Evolutionary conservation across 1,140 invertebrate genomes (phyloP).

Genomic region (Odontomachus brunneus): DNA sequence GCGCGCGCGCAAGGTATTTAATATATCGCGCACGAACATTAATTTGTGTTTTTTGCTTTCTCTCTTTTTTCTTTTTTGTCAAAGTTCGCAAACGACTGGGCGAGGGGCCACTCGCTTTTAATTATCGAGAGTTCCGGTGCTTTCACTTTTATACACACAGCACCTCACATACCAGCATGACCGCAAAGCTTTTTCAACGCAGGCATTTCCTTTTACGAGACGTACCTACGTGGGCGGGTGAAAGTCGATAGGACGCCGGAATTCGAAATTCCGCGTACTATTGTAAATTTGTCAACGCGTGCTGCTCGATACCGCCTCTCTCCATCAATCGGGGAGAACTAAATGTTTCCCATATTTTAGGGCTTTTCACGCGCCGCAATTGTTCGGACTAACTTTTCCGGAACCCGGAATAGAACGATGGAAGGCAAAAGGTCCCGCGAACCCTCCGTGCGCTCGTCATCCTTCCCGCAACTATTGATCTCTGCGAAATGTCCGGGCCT

Average conservation of each 20-base stretch:
- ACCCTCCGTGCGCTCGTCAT: constrained; percentile 65
- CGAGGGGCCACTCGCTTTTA: constrained; percentile 37
- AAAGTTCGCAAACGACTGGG: constrained; percentile 41
- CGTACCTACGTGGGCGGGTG: constrained; percentile 34
- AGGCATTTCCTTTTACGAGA: constrained; percentile 51
- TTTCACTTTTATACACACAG: constrained; percentile 48
- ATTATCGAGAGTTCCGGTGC: constrained; percentile 55
- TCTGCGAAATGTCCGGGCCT: constrained; percentile 70
- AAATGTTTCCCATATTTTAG: constrained; percentile 34
- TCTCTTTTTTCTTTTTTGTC: neutral
- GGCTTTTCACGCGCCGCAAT: constrained; percentile 58
- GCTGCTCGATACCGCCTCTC: constrained; percentile 8
- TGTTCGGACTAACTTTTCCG: constrained; percentile 60
- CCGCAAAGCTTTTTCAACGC: constrained; percentile 53
- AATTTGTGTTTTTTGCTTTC: neutral
- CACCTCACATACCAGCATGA: constrained; percentile 34
- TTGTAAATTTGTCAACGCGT: constrained; percentile 60
- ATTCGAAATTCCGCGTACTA: constrained; percentile 48
- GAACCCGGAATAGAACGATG: constrained; percentile 32
- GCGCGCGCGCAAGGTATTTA: constrained; percentile 23
- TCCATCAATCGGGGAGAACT: constrained; percentile 16
- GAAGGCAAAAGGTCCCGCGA: constrained; percentile 51
- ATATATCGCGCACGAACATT: constrained; percentile 38
- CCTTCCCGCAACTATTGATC: constrained; percentile 77
- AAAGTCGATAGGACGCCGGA: constrained; percentile 51